Conservation (phyloP, 2,113 vertebrate genomes). For the Gadus chalcogrammus region DNA sequence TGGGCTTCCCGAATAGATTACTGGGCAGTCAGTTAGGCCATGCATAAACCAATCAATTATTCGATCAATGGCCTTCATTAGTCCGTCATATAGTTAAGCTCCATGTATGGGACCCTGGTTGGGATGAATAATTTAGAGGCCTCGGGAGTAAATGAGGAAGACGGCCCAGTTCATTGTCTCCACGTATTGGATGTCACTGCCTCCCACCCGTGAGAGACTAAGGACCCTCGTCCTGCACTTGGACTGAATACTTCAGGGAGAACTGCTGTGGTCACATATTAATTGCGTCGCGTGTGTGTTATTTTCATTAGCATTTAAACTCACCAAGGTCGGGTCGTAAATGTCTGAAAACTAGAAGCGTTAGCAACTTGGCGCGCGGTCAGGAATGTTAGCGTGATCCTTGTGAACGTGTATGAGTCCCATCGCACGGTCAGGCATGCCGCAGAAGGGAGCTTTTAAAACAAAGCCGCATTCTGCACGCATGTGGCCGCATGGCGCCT, state of each 20-base stretch:
- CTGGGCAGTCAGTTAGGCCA: constrained; percentile 69
- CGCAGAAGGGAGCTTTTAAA: background rate
- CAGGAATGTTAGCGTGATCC: too few species aligned
- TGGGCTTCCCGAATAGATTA: constrained; percentile 70
- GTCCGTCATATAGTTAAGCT: constrained; percentile 71
- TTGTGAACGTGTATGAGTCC: too few species aligned
- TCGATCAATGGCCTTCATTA: constrained; percentile 74
- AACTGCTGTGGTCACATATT: background rate
- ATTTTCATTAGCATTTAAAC: too few species aligned
- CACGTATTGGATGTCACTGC: constrained; percentile 20
- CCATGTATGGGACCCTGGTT: constrained; percentile 54
- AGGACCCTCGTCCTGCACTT: constrained; percentile 2
- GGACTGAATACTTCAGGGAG: background rate
- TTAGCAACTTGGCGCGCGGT: too few species aligned
- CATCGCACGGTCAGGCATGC: too few species aligned
- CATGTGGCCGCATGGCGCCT: constrained; percentile 21
- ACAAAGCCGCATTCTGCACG: constrained; percentile 14
- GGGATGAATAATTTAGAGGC: constrained; percentile 67
- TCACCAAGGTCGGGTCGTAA: too few species aligned
- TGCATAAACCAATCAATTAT: constrained; percentile 79
- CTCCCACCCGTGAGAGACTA: background rate
- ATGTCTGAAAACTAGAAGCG: too few species aligned
- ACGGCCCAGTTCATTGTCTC: constrained; percentile 30
- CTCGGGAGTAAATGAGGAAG: constrained; percentile 36
- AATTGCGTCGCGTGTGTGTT: constrained; percentile 30